phyloP scores from a whole-genome alignment of 2,888 invertebrate species.

The Melinaea marsaeus region DNA sequence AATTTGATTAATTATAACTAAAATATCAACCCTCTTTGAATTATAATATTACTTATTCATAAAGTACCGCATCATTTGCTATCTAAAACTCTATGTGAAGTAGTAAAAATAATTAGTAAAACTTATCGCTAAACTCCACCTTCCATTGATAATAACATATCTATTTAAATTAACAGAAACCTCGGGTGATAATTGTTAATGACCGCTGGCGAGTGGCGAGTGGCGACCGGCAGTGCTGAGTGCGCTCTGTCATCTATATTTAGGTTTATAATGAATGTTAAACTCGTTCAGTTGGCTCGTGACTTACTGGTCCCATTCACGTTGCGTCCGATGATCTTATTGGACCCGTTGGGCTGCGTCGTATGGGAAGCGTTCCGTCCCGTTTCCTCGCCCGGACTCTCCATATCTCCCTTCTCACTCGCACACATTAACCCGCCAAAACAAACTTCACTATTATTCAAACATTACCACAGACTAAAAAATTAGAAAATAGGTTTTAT shows the following conservation, averaged over 20 bases:
- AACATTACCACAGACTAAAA: conserved; percentile 30
- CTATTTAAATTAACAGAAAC: too few relatives aligned
- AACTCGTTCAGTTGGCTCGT: conserved; percentile 40
- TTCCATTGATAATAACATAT: too few relatives aligned
- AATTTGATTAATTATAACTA: too few relatives aligned
- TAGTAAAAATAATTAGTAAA: too few relatives aligned
- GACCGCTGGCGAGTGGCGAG: too few relatives aligned
- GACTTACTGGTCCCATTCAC: conserved; percentile 82
- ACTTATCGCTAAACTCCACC: too few relatives aligned
- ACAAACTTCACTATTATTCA: conserved; percentile 59
- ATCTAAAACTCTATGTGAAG: too few relatives aligned
- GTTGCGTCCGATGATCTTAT: conserved; percentile 81
- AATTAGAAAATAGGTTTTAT: conserved; percentile 17
- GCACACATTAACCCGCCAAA: conserved; percentile 73
- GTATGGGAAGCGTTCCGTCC: conserved; percentile 66
- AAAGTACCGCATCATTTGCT: too few relatives aligned
- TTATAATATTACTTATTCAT: too few relatives aligned
- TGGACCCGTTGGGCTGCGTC: conserved; percentile 74
- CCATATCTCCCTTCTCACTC: conserved; percentile 70
- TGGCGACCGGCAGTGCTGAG: too few relatives aligned
- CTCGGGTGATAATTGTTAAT: too few relatives aligned
- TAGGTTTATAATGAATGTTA: conserved; percentile 10
- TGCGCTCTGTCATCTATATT: conserved; percentile 2
- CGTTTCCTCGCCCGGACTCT: conserved; percentile 72
- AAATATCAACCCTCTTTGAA: too few relatives aligned